Percentiles rank a stretch among this genome's conserved stretches.
These are phyloP conservation scores for Maylandia zebra DNA, from an alignment of 2,113 vertebrate genomes.

Conservation along the genomic window DNA sequence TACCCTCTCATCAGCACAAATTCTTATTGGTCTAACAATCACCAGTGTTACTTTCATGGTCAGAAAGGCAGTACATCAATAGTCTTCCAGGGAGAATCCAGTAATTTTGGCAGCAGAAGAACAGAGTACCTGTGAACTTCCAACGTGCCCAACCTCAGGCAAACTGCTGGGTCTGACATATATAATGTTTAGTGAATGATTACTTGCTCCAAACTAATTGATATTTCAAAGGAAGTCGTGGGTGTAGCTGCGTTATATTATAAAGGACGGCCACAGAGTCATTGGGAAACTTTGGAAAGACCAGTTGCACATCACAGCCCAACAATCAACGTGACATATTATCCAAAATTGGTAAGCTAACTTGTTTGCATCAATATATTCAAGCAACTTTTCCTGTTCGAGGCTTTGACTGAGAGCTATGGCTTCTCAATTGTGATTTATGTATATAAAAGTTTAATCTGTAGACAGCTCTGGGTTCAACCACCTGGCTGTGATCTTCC, in stretches of 20 bases:
- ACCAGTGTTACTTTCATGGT: background rate
- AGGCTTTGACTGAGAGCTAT: background rate
- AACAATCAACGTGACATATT: background rate
- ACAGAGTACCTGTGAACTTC: background rate
- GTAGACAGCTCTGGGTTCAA: background rate
- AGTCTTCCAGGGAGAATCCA: background rate
- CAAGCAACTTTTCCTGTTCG: background rate
- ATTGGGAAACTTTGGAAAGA: background rate
- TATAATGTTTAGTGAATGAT: background rate
- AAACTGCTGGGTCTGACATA: background rate
- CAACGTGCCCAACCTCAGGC: background rate
- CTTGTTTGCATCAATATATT: background rate
- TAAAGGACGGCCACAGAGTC: background rate
- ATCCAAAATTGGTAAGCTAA: background rate
- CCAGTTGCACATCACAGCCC: background rate
- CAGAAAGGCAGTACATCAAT: background rate
- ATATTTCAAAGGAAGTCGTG: background rate
- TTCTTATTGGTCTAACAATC: background rate
- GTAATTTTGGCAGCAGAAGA: background rate
- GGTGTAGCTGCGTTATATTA: background rate
- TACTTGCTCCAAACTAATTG: background rate
- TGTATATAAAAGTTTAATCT: background rate
- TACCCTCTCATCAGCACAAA: background rate
- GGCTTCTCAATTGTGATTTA: background rate
- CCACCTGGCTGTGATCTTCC: background rate